Conservation (phyloP, 2,888 invertebrate species). For the Melieria picta region DNA sequence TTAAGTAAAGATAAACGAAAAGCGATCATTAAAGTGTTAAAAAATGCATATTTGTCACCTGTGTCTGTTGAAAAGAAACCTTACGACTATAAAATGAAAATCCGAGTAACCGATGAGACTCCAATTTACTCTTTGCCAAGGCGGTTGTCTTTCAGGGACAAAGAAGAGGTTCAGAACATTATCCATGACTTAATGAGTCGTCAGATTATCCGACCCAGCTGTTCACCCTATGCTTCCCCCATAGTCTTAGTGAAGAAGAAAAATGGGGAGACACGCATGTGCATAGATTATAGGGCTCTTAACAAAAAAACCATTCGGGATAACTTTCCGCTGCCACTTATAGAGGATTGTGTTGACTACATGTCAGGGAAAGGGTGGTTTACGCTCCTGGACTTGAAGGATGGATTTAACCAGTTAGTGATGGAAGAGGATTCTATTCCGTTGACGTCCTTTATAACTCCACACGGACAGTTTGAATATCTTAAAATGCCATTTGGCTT, state of each 20-base stretch:
- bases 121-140: neutral
- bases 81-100: neutral
- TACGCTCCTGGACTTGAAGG: conserved; percentile 10
- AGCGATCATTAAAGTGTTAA: neutral
- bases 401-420: conserved; percentile 5
- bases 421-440: conserved; percentile 15
- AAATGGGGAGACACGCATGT: too few species aligned
- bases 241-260: neutral
- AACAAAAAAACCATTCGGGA: conserved; percentile 5
- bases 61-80: neutral
- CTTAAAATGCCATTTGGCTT: conserved; percentile 6
- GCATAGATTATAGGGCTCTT: neutral
- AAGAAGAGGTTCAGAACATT: neutral
- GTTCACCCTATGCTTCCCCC: neutral
- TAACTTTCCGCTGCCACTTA: conserved; percentile 14
- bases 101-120: neutral
- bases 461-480: neutral
- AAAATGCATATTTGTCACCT: neutral
- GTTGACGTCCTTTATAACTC: neutral
- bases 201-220: neutral
- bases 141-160: neutral
- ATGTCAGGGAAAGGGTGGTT: conserved; percentile 16
- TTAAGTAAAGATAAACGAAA: neutral
- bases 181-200: neutral
- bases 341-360: conserved; percentile 3